Evolutionary conservation across 2,113 vertebrate species (phyloP).

Genomic region (Cisticola juncidis): DNA sequence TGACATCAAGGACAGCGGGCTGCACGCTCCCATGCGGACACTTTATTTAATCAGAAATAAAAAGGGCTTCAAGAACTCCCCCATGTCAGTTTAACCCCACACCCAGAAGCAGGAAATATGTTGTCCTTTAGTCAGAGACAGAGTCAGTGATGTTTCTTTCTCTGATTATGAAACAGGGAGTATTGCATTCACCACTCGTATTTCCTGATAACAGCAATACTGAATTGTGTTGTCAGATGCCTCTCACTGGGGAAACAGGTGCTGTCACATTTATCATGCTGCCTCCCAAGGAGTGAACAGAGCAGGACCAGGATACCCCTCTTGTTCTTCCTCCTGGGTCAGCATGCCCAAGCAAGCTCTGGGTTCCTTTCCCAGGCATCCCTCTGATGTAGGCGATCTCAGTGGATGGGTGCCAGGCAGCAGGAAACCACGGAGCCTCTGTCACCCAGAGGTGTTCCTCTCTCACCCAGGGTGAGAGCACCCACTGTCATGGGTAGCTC

Average conservation of each 20-base stretch:
- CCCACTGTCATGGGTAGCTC: not conserved
- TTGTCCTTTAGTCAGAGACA: not conserved
- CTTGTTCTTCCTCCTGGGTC: not conserved
- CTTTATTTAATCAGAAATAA: not conserved
- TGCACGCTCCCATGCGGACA: rapidly evolving
- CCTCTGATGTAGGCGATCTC: rapidly evolving
- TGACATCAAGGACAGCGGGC: not conserved
- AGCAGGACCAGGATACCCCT: not conserved
- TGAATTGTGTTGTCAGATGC: not conserved
- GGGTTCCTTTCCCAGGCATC: not conserved
- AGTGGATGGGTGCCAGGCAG: not conserved
- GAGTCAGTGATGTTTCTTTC: not conserved
- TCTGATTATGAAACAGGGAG: not conserved
- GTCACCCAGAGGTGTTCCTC: not conserved
- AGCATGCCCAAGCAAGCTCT: not conserved
- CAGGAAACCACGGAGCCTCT: not conserved
- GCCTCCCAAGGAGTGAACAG: rapidly evolving
- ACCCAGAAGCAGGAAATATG: not conserved
- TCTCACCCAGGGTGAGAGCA: too few relatives aligned
- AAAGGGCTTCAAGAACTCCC: not conserved
- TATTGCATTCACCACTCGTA: not conserved
- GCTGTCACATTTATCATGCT: not conserved
- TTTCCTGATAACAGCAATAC: not conserved
- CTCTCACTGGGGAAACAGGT: not conserved
- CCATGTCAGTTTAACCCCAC: not conserved